Evolutionary conservation across 1,140 invertebrate species (phyloP).

Genomic region (Daktulosphaira vitifoliae): DNA sequence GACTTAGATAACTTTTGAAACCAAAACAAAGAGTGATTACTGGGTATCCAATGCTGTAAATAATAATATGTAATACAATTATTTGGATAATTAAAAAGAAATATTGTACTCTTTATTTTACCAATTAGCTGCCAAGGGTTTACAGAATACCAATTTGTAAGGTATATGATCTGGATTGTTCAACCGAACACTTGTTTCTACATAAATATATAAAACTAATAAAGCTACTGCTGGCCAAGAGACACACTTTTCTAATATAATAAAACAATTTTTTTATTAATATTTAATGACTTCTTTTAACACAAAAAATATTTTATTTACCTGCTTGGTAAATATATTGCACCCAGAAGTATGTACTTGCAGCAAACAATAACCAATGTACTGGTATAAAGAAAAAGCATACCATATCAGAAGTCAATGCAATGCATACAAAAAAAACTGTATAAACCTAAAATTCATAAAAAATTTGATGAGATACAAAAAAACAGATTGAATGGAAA

Average conservation of each 20-base stretch:
- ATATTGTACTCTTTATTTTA: slow-evolving; percentile 44
- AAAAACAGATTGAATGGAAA: slow-evolving; percentile 5
- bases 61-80: slow-evolving; percentile 36
- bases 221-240: slow-evolving; percentile 90
- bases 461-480: slow-evolving; percentile 12
- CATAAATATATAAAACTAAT: slow-evolving; percentile 91
- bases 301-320: slow-evolving; percentile 45
- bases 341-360: slow-evolving; percentile 98
- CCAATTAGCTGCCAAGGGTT: slow-evolving; percentile 97
- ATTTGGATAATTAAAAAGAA: neutral
- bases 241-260: slow-evolving; percentile 81
- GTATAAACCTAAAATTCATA: slow-evolving; percentile 80
- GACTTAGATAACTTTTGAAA: slow-evolving; percentile 89
- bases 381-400: slow-evolving; percentile 99
- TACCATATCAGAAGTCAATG: slow-evolving; percentile 95
- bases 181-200: slow-evolving; percentile 83
- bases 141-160: slow-evolving; percentile 71
- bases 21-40: slow-evolving; percentile 94
- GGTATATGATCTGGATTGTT: slow-evolving; percentile 75
- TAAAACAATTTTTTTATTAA: slow-evolving; percentile 41
- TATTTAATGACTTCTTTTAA: no score
- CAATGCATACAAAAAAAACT: slow-evolving; percentile 95
- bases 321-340: slow-evolving; percentile 98
- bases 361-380: slow-evolving; percentile 95
- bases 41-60: slow-evolving; percentile 87